A percentile compares a stretch with the other conserved stretches of the same genome.
Conservation (phyloP, 2,113 vertebrate species). For the Amazona vittata region DNA sequence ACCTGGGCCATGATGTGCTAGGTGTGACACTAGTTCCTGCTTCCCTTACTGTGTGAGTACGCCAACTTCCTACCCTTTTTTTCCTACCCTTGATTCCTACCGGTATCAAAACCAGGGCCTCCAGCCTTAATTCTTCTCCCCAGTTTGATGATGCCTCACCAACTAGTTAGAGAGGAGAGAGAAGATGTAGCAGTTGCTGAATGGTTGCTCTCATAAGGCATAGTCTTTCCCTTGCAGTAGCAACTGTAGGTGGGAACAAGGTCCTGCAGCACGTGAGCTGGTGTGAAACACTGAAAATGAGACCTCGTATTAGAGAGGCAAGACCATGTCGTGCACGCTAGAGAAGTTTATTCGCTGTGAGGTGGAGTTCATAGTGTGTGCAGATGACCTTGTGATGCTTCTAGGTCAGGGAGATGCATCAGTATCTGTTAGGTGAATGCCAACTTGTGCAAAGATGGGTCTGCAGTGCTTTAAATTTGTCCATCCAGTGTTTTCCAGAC, state of each 20-base stretch:
- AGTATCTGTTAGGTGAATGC: background rate
- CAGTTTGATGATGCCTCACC: background rate
- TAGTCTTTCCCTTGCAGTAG: background rate
- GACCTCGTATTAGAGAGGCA: background rate
- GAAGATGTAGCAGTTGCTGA: background rate
- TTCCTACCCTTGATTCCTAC: too few relatives aligned
- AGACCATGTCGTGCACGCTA: background rate
- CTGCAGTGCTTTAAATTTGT: background rate
- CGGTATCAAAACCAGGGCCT: background rate
- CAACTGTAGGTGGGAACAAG: slow-evolving; percentile 14
- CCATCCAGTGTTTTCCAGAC: background rate
- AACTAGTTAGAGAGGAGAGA: background rate
- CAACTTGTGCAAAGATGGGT: background rate
- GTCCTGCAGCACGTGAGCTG: background rate
- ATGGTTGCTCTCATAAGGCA: background rate
- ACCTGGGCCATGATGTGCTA: background rate
- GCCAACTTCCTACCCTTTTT: background rate
- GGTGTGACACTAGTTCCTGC: background rate
- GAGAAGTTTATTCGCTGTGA: background rate
- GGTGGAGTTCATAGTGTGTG: background rate
- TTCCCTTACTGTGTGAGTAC: background rate
- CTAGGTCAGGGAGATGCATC: background rate
- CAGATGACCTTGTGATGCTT: background rate
- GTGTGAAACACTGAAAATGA: background rate
- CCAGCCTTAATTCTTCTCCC: background rate